Evolutionary conservation across 2,113 vertebrate genomes (phyloP).

Genomic region (Etheostoma spectabile): DNA sequence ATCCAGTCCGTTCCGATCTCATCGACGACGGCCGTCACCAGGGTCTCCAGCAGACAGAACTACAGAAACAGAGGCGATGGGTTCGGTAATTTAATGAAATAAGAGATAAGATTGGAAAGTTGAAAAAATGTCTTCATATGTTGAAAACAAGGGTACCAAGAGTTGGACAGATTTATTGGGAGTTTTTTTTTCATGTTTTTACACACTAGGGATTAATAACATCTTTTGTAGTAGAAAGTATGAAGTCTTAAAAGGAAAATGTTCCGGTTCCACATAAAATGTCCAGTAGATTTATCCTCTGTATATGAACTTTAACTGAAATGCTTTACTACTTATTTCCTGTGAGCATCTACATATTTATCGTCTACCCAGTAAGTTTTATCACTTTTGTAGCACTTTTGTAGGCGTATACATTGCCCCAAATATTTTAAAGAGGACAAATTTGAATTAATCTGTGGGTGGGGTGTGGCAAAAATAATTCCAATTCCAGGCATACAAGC

Average conservation of each 20-base stretch:
- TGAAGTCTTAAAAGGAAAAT: neutral
- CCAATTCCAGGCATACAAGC: neutral
- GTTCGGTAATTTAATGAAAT: neutral
- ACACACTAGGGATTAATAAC: neutral
- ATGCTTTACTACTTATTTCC: neutral
- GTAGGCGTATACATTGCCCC: neutral
- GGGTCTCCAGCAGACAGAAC: conserved; percentile 97
- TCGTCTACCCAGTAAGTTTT: too few species aligned
- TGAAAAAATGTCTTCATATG: neutral
- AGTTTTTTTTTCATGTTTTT: neutral
- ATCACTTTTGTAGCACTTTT: neutral
- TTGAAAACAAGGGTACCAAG: neutral
- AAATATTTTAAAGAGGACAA: neutral
- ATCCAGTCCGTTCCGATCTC: conserved; percentile 98
- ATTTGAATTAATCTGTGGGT: too few species aligned
- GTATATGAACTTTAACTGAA: too few species aligned
- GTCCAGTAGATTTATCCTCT: neutral
- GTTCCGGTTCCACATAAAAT: neutral
- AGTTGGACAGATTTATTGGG: neutral
- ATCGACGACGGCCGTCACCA: conserved; percentile 96
- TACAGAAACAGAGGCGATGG: conserved; percentile 45
- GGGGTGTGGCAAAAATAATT: neutral
- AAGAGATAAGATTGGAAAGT: too few species aligned
- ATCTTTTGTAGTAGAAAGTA: neutral
- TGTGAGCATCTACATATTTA: neutral